A percentile compares a stretch with the other conserved stretches of the same genome.
These are phyloP conservation scores for Myrmecobius fasciatus DNA, from an alignment of 2,113 vertebrate genomes.

Conservation along the genomic window DNA sequence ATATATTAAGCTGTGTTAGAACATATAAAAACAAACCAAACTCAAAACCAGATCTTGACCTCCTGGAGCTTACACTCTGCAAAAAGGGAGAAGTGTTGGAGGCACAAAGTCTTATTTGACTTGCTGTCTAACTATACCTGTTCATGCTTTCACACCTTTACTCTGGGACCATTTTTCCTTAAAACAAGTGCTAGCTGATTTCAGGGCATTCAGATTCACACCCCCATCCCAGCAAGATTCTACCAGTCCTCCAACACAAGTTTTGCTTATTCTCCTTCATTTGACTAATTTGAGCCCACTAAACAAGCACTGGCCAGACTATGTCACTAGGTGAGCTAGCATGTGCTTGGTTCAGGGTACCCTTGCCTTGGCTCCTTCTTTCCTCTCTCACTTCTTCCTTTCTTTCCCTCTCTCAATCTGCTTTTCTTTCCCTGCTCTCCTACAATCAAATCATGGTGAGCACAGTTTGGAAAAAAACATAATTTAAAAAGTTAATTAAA, in stretches of 20 bases:
- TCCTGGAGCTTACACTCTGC: not conserved
- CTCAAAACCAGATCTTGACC: not conserved
- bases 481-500: not conserved
- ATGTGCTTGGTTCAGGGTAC: not conserved
- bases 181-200: not conserved
- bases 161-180: not conserved
- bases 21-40: not conserved
- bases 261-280: slow-evolving; percentile 9
- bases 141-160: not conserved
- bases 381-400: not conserved
- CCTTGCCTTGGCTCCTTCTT: not conserved
- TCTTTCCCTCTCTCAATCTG: not conserved
- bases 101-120: not conserved
- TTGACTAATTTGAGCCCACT: not conserved
- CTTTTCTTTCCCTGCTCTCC: not conserved
- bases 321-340: not conserved
- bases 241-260: not conserved
- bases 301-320: not conserved
- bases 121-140: not conserved
- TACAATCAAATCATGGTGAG: not conserved
- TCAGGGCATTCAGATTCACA: not conserved
- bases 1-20: not conserved
- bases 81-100: not conserved
- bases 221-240: not conserved
- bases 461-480: not conserved